phyloP scores from a whole-genome alignment of 2,888 invertebrate genomes.

The Drosophila sordidula region DNA sequence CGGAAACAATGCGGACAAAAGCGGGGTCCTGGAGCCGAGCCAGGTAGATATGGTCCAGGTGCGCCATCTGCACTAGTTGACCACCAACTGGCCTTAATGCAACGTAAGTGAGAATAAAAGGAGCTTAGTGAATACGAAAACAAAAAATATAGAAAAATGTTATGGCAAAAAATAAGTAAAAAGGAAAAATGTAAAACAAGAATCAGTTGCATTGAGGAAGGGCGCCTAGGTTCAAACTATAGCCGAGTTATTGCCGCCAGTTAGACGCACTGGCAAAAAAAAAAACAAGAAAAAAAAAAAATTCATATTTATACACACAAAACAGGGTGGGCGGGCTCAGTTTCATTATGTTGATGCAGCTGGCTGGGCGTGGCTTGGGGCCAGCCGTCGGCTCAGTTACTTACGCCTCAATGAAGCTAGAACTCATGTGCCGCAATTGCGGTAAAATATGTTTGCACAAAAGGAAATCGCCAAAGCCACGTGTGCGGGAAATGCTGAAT shows the following conservation, averaged over 20 bases:
- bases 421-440: slow-evolving; percentile 74
- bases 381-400: slow-evolving; percentile 52
- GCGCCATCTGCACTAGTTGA: slow-evolving; percentile 25
- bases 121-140: slow-evolving; percentile 45
- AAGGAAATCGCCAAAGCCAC: slow-evolving; percentile 80
- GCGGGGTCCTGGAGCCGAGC: slow-evolving; percentile 27
- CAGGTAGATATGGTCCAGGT: slow-evolving; percentile 41
- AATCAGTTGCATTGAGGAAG: slow-evolving; percentile 10
- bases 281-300: neutral
- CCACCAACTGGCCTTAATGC: slow-evolving; percentile 56
- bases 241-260: slow-evolving; percentile 53
- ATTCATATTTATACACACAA: slow-evolving; percentile 59
- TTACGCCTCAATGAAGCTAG: slow-evolving; percentile 71
- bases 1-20: slow-evolving; percentile 76
- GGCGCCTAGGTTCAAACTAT: slow-evolving; percentile 8
- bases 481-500: slow-evolving; percentile 77
- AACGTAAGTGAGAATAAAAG: slow-evolving; percentile 70
- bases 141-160: slow-evolving; percentile 13
- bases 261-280: slow-evolving; percentile 54
- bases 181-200: slow-evolving; percentile 33
- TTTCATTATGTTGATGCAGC: slow-evolving; percentile 47
- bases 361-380: slow-evolving; percentile 16
- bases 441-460: slow-evolving; percentile 80
- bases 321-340: slow-evolving; percentile 2
- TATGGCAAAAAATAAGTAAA: neutral